Conservation (phyloP, 2,797 vertebrate genomes). For the Dipus sagitta region DNA sequence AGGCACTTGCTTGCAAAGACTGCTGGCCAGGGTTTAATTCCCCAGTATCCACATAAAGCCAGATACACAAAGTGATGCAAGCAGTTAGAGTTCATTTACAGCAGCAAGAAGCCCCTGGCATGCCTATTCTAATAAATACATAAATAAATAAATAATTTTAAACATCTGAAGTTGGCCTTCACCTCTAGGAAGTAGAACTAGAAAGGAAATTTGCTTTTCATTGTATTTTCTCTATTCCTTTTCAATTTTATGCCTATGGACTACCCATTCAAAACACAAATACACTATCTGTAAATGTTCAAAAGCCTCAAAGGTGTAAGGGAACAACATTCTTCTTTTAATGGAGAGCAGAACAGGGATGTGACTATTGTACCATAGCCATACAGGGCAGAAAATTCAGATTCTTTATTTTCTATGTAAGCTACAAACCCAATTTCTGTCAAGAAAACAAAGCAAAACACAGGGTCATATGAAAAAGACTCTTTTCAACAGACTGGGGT, state of each 20-base stretch:
- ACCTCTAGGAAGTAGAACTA: background rate
- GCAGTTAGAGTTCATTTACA: too few relatives aligned
- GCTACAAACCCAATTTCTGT: slow-evolving; percentile 35
- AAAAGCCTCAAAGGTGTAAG: slow-evolving; percentile 22
- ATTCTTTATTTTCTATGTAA: slow-evolving; percentile 57
- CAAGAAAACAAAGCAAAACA: background rate
- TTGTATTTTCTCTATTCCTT: background rate
- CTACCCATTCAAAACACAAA: slow-evolving; percentile 35
- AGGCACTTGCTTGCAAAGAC: too few relatives aligned
- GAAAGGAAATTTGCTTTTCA: slow-evolving; percentile 3
- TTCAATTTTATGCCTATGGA: background rate
- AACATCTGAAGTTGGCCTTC: background rate
- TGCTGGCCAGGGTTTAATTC: too few relatives aligned
- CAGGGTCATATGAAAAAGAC: background rate
- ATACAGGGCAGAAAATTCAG: background rate
- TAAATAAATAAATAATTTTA: too few relatives aligned
- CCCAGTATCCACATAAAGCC: too few relatives aligned
- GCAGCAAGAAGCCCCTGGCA: too few relatives aligned
- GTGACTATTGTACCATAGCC: slow-evolving; percentile 42
- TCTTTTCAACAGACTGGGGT: background rate
- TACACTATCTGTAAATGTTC: background rate
- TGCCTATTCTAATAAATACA: too few relatives aligned
- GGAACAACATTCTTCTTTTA: slow-evolving; percentile 49
- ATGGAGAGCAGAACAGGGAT: slow-evolving; percentile 8
- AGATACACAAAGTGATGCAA: too few relatives aligned